Evolutionary conservation across 2,888 invertebrate genomes (phyloP).

Genomic region (Rosalia funebris): DNA sequence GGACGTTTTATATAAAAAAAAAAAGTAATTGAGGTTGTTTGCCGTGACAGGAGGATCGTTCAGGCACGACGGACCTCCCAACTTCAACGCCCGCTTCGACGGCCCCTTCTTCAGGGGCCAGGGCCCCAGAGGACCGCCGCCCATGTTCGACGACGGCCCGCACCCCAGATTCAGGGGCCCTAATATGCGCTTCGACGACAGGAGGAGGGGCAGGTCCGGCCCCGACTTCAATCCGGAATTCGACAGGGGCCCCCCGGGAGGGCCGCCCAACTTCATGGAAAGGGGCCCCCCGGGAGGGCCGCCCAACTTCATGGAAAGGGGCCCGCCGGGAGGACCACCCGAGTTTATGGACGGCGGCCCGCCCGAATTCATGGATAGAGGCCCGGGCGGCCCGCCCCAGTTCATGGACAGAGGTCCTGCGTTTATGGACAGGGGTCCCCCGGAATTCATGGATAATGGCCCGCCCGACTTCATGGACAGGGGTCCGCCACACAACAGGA

Average conservation of each 20-base stretch:
- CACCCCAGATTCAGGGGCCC: constrained; percentile 35
- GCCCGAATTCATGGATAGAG: constrained; percentile 19
- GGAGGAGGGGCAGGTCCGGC: constrained; percentile 22
- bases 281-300: constrained; percentile 19
- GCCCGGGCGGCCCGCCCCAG: constrained; percentile 16
- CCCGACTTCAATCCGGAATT: constrained; percentile 3
- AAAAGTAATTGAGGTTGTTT: too few species aligned
- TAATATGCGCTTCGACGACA: constrained; percentile 47
- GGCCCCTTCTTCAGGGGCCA: constrained; percentile 44
- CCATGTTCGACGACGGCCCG: constrained; percentile 28
- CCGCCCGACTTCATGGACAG: background rate
- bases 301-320: constrained; percentile 9
- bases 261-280: constrained; percentile 15
- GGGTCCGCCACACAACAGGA: constrained; percentile 12
- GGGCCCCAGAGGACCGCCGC: constrained; percentile 30
- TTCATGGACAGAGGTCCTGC: constrained; percentile 24
- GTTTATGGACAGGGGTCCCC: constrained; percentile 27
- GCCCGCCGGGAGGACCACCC: constrained; percentile 25
- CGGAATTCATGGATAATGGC: constrained; percentile 11
- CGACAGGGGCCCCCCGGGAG: background rate
- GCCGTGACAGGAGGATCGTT: too few species aligned
- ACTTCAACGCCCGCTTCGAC: constrained; percentile 53
- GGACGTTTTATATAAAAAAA: too few species aligned
- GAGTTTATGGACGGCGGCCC: constrained; percentile 24
- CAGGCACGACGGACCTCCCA: constrained; percentile 59